Percentiles rank a stretch among this genome's conserved stretches.
These are phyloP conservation scores for Diorhabda sublineata DNA, from an alignment of 1,140 invertebrate species.

Conservation along the genomic window DNA sequence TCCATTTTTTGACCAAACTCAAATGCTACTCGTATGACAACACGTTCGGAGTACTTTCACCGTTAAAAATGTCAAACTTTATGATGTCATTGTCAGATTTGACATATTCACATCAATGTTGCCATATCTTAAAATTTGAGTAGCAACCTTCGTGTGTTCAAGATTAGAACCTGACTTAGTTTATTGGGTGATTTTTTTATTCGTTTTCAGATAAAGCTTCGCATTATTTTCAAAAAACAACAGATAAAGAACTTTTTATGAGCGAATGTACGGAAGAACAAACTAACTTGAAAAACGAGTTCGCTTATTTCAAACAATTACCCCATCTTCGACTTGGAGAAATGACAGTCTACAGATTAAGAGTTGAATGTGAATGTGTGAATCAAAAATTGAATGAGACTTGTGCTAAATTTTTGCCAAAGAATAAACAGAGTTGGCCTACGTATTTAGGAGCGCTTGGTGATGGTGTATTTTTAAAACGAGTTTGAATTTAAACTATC, in stretches of 20 bases:
- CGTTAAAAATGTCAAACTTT: too few species aligned
- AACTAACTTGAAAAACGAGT: constrained; percentile 41
- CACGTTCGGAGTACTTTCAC: too few species aligned
- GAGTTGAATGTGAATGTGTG: constrained; percentile 52
- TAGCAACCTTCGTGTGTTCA: too few species aligned
- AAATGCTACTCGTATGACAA: too few species aligned
- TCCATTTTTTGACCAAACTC: too few species aligned
- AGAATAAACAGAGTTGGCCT: constrained; percentile 51
- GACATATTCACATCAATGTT: too few species aligned
- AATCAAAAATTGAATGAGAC: constrained; percentile 47
- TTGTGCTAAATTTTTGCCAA: constrained; percentile 50
- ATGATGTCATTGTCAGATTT: too few species aligned
- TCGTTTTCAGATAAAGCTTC: constrained; percentile 17
- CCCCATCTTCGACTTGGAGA: constrained; percentile 50
- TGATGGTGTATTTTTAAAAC: constrained; percentile 49
- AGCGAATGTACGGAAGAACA: constrained; percentile 49
- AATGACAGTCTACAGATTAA: constrained; percentile 55
- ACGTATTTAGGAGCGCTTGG: constrained; percentile 49
- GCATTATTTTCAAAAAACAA: constrained; percentile 27
- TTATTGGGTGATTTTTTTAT: too few species aligned
- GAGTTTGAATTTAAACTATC: background rate
- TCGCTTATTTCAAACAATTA: constrained; percentile 48
- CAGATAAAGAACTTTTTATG: constrained; percentile 29
- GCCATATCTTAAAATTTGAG: too few species aligned
- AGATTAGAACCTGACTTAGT: too few species aligned